A percentile compares a stretch with the other conserved stretches of the same genome.
These are phyloP conservation scores for Lota lota DNA, from an alignment of 2,113 vertebrate species.

Conservation along the genomic window DNA sequence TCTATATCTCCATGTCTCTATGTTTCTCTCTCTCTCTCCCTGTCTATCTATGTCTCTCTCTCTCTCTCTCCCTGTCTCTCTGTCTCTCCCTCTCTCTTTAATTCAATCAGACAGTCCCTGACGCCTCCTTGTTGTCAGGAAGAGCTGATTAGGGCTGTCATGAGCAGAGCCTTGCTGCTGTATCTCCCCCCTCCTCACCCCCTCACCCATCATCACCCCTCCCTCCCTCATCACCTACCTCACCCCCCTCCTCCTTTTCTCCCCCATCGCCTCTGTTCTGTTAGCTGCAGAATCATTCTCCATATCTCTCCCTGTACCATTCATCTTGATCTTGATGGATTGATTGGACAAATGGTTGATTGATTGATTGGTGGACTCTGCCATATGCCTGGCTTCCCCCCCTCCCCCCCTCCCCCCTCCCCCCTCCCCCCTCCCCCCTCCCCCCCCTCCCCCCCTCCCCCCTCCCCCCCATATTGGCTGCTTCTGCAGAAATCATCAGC, in stretches of 20 bases:
- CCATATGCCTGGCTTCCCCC: no score
- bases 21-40: no score
- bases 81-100: constrained; percentile 66
- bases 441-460: no score
- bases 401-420: no score
- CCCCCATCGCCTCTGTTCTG: constrained; percentile 28
- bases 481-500: no score
- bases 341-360: neutral
- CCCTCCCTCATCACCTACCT: neutral
- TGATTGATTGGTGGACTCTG: no score
- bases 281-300: constrained; percentile 45
- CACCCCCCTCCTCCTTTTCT: neutral
- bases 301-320: constrained; percentile 10
- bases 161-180: constrained; percentile 51
- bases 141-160: constrained; percentile 70
- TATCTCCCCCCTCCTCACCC: constrained; percentile 19
- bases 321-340: constrained; percentile 7
- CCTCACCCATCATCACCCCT: no score
- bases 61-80: no score
- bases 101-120: constrained; percentile 72
- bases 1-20: no score
- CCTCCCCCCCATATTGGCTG: neutral
- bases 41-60: no score
- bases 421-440: neutral
- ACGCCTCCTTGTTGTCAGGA: constrained; percentile 64